Base-by-base conservation (phyloP, 2,113 vertebrate species). In the Hypomesus transpacificus region DNA sequence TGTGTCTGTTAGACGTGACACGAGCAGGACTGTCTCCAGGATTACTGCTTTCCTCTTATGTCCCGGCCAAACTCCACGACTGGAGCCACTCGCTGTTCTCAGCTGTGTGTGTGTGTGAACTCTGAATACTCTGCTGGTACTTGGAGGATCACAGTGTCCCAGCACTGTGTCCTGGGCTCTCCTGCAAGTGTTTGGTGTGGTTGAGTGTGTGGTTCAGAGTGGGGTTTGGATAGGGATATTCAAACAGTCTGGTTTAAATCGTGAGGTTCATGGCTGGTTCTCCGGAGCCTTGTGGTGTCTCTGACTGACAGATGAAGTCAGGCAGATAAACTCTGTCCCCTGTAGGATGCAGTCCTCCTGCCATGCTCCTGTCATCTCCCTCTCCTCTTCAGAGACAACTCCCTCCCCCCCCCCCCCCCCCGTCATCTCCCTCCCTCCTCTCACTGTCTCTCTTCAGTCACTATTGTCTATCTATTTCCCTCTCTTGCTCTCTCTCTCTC, bases 11-110 rank as follows among this genome's bases (percentile, higher is more conserved):
- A 62, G 2, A 13, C 46, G 60, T 64, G 70, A 74, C 73, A 78
- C 68, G 77, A 63, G 59, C 46, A 20, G 75, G 13, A 70, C 79
- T 77, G 72, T 71, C 77, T 83, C 76, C 69, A 70, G 65, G 65
- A 81, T 75, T 76, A 71, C 67, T 62, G 58, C 77, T 68, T 57
- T 52, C 54, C 62, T 83, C 76, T 83, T 72, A 81, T 79, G 71
- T 68, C 52, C 11, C 20, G 8, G 77, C 84, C 84, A 85, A 78
- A 59, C 59, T 60, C 73, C 62, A 83, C 82, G 72, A 68, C 66
- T 76, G 73, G 68, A 76, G 77, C 58, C 75, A 63, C 67, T 69
- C 65, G 59, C 81, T 83, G 82, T 76, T 78, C 66, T 71, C 63
- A 70, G 68, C 74, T 79, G 77, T 34, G 31, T 34, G 31, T 34